Percentiles rank a stretch among this genome's conserved stretches.
Conservation (phyloP, 92 coral and sea anemone species). For the Ricordea florida region DNA sequence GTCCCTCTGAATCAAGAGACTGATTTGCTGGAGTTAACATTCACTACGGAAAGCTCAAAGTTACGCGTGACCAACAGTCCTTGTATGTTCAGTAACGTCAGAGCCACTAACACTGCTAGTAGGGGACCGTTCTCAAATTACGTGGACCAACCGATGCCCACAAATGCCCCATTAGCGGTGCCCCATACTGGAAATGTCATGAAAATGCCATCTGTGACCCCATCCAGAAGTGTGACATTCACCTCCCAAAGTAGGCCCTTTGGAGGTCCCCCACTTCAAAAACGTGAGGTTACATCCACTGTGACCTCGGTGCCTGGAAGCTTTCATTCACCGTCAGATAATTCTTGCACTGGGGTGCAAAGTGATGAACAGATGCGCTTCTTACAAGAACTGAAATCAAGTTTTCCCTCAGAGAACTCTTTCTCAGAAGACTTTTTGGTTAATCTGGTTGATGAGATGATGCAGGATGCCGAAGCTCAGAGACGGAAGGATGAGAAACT, state of each 20-base stretch:
- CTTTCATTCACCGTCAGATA: not conserved
- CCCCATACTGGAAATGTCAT: not conserved
- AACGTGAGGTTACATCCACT: not conserved
- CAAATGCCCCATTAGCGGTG: not conserved
- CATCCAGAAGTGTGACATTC: not conserved
- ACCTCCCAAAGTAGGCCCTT: not conserved
- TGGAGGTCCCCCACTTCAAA: not conserved
- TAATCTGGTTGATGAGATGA: conserved; percentile 26
- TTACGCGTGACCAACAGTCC: conserved; percentile 7
- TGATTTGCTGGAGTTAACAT: not conserved
- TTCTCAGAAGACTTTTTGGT: conserved; percentile 6
- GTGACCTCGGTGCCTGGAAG: not conserved
- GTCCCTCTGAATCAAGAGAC: not conserved
- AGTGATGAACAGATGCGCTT: not conserved
- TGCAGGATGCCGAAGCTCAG: not conserved
- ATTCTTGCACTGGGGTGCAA: too few species aligned
- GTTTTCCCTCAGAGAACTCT: too few species aligned
- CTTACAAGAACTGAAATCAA: not conserved
- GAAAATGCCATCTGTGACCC: not conserved
- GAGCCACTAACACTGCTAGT: not conserved
- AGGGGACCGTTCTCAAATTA: not conserved
- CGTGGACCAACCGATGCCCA: not conserved
- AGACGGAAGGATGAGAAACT: not conserved
- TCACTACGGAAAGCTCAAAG: not conserved
- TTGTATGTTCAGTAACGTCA: conserved; percentile 13